Percentiles rank a stretch among this genome's conserved stretches.
Conservation (phyloP, 2,797 vertebrate species). For the Tinamus major region DNA sequence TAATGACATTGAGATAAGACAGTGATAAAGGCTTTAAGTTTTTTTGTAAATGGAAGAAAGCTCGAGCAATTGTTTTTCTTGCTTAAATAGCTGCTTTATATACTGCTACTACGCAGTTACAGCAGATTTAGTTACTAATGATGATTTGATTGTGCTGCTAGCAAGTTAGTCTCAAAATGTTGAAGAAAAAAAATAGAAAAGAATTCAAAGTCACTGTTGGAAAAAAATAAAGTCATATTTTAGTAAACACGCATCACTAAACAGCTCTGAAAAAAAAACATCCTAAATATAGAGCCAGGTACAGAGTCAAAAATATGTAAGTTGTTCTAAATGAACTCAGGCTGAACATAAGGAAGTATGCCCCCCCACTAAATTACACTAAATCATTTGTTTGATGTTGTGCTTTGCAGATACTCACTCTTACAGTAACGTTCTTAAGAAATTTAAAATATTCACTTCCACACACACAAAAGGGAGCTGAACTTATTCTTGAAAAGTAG, state of each 20-base stretch:
- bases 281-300: not conserved
- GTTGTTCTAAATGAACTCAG: not conserved
- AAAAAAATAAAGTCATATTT: not conserved
- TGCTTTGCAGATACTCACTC: not conserved
- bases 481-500: slow-evolving; percentile 19
- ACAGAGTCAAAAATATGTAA: not conserved
- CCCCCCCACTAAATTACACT: not conserved
- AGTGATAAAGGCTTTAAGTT: not conserved
- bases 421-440: not conserved
- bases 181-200: not conserved
- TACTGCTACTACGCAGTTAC: not conserved
- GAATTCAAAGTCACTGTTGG: not conserved
- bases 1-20: slow-evolving; percentile 2
- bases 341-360: not conserved
- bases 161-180: not conserved
- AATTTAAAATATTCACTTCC: not conserved
- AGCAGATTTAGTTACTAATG: slow-evolving; percentile 4
- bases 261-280: not conserved
- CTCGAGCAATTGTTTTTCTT: slow-evolving; percentile 10
- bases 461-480: not conserved
- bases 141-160: not conserved
- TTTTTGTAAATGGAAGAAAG: slow-evolving; percentile 23
- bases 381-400: not conserved
- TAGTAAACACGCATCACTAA: not conserved
- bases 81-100: slow-evolving; percentile 30